Base-by-base conservation (phyloP, 2,888 invertebrate species). In the Melieria picta region DNA sequence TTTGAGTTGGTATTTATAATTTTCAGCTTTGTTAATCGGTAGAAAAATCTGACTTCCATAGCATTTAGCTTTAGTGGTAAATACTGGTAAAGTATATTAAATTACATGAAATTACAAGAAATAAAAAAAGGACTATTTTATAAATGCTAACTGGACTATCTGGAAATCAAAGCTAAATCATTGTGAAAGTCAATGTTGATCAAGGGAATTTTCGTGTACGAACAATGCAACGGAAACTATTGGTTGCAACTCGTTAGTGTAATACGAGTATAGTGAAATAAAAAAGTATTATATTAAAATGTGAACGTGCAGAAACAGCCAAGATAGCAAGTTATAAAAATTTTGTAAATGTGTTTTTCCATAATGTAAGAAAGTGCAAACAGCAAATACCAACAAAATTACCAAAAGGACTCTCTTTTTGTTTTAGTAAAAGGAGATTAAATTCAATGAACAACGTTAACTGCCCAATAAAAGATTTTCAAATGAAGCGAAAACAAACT, bases 401-500 rank as follows among this genome's bases (percentile, higher is more conserved):
- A 62, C 13, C 52, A n/a, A 46, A 45, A 55, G 47, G 46, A 46
- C 57, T 60, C 7, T 60, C 3, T 74, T 73, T 75, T 75, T 73
- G 70, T 68, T 72, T 69, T 69, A 69, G 56, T 58, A 71, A 65
- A 16, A 1, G 16, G 16, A 16, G 0, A 16, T 16, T 16, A 16
- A 65, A 43, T 69, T 69, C 13, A 64, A 47, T 72, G 64, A 76
- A 77, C 75, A 78, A 77, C 78, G 76, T 76, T 74, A 77, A 78
- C 78, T 78, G 78, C 78, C 78, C 77, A 78, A 74, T 72, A 72
- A 76, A 78, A 76, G 75, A 76, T 78, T 78, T 77, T 75, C 73
- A 58, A 72, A 68, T 62, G 46, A 48, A 71, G 72, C 66, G 56
- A 73, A 45, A 68, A 65, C 61, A 66, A 70, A 46, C 9, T 56